Base-by-base conservation (phyloP, 1,140 invertebrate species). In the Cryptotermes secundus region DNA sequence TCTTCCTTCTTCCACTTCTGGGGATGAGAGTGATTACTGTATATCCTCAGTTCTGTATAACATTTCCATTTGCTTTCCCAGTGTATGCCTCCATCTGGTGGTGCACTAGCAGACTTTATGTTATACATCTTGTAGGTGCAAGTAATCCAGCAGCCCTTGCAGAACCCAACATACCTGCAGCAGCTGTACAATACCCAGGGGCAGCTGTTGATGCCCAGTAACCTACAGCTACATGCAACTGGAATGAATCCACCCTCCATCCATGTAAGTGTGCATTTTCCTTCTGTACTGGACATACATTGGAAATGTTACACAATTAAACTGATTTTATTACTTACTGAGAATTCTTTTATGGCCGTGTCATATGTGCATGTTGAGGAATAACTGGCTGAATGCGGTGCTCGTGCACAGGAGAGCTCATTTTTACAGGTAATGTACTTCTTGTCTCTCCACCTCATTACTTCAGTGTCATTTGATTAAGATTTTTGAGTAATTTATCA, bases 81-180 rank as follows among this genome's bases (percentile, higher is more conserved):
- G 3, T 49, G 22, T 3, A 14, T 1, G 3, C 12, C 0, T 49
- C 22, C 16, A 49, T 19, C 19, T 49, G 45, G 16, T 19, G 14
- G 38, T 22, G 3, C 3, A 22, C 1, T 49, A 49, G 45, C 16
- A 16, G 19, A 49, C 12, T 3, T 49, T 3, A 49, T 49, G 38
- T 9, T 42, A 42, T 4, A 3, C 16, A 14, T 38, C 4, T 81
- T 85, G n/a, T 88, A 91, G 88, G 91, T 94, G 22, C 96, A 97
- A 89, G 94, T 97, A 26, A 96, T 97, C 86, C 95, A 96, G 88
- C 96, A 96, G 86, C 94, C 95, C 1, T 88, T 96, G 85, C 95
- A 96, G 87, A 95, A 94, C 89, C 93, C 92, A 87, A 92, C 94
- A 7, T 96, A 96, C 88, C 90, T 96, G 83, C 95, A 95, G 86